These are phyloP conservation scores for Sylvietta virens DNA, from an alignment of 2,113 vertebrate genomes.

Conservation along the genomic window DNA sequence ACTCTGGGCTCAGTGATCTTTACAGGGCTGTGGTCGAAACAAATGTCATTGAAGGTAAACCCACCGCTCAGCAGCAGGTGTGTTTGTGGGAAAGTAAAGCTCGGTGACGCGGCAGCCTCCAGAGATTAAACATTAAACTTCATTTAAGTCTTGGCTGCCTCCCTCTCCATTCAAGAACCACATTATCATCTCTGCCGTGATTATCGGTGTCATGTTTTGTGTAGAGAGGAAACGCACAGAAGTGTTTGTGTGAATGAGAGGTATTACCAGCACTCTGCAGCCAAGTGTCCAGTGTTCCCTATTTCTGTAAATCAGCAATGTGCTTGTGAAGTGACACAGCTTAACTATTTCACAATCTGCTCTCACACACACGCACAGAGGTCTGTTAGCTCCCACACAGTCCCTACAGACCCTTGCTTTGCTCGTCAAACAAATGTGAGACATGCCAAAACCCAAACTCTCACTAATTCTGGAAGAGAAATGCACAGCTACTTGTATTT, in stretches of 20 bases:
- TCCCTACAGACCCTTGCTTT: background rate
- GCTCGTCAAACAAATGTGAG: background rate
- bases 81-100: slow-evolving; percentile 41
- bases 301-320: background rate
- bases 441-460: background rate
- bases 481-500: accelerated
- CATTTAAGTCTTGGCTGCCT: background rate
- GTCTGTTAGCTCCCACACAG: background rate
- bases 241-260: background rate
- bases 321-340: background rate
- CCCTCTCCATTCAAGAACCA: background rate
- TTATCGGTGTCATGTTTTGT: background rate
- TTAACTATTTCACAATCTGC: background rate
- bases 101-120: background rate
- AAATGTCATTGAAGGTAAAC: slow-evolving; percentile 44
- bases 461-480: background rate
- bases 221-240: background rate
- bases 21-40: slow-evolving; percentile 27
- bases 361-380: background rate
- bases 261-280: background rate
- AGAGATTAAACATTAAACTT: slow-evolving; percentile 7
- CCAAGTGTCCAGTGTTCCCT: accelerated
- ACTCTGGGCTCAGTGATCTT: background rate
- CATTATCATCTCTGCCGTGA: background rate
- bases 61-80: slow-evolving; percentile 37